Evolutionary conservation across 2,888 invertebrate genomes (phyloP).

Genomic region (Cetonia aurata): DNA sequence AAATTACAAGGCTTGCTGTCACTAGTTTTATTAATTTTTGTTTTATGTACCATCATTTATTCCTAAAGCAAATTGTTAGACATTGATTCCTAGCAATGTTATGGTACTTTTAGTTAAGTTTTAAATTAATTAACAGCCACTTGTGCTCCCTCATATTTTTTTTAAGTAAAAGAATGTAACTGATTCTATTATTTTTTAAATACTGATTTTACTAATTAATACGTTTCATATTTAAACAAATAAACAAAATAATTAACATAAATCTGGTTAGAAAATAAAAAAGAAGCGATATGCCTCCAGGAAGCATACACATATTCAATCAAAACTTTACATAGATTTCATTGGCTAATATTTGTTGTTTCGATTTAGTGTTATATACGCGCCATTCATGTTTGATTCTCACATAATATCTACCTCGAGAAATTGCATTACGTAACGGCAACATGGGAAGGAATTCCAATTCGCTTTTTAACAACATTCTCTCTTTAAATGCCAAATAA

Average conservation of each 20-base stretch:
- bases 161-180: too few species aligned
- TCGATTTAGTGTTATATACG: not conserved
- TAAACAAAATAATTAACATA: not conserved
- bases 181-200: too few species aligned
- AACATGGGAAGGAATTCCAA: constrained; percentile 31
- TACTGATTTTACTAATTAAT: too few species aligned
- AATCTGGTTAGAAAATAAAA: not conserved
- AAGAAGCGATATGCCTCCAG: not conserved
- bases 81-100: too few species aligned
- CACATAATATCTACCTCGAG: constrained; percentile 3
- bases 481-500: constrained; percentile 24
- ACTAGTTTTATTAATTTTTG: too few species aligned
- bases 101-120: too few species aligned
- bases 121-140: too few species aligned
- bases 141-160: too few species aligned
- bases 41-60: too few species aligned
- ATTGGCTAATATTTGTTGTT: not conserved
- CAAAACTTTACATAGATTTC: not conserved
- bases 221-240: too few species aligned
- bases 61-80: too few species aligned
- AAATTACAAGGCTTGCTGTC: too few species aligned
- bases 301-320: not conserved
- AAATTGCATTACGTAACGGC: constrained; percentile 20
- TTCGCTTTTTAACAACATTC: constrained; percentile 22
- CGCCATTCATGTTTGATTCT: not conserved